phyloP scores from a whole-genome alignment of 2,797 vertebrate genomes.

The Sternarchorhynchus goeldii region DNA sequence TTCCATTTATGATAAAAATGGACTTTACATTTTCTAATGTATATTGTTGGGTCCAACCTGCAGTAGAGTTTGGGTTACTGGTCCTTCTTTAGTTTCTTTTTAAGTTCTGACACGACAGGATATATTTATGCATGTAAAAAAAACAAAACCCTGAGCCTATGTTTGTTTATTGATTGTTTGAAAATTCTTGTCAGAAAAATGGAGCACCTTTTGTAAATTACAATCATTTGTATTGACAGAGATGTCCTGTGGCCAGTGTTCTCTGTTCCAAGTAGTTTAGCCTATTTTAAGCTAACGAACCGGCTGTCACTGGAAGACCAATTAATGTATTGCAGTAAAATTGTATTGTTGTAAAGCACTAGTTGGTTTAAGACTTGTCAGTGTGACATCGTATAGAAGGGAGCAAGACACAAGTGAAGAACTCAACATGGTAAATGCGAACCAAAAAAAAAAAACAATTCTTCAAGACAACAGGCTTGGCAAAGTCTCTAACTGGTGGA shows the following conservation, averaged over 20 bases:
- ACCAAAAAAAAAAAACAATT: too few species aligned
- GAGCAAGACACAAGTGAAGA: too few species aligned
- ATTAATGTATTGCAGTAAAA: constrained; percentile 54
- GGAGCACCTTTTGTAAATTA: constrained; percentile 54
- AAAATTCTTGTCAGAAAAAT: constrained; percentile 61
- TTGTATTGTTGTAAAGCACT: neutral
- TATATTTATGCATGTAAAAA: constrained; percentile 31
- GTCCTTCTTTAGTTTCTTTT: constrained; percentile 57
- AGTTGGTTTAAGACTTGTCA: constrained; percentile 29
- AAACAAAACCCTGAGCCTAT: constrained; percentile 60
- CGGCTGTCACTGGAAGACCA: constrained; percentile 48
- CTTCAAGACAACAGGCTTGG: too few species aligned
- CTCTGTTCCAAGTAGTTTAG: constrained; percentile 36
- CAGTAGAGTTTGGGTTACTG: neutral
- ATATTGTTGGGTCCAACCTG: constrained; percentile 60
- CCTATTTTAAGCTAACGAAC: constrained; percentile 24
- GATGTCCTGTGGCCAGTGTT: constrained; percentile 56
- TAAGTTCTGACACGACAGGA: constrained; percentile 49
- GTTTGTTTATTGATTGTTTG: constrained; percentile 63
- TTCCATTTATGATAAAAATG: constrained; percentile 20
- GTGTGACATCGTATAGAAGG: neutral
- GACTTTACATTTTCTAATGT: constrained; percentile 32
- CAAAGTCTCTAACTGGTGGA: too few species aligned
- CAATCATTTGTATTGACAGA: constrained; percentile 57
- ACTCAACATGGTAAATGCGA: too few species aligned